Evolutionary conservation across 2,113 vertebrate species (phyloP), one percentile per base, ranked within the genome.

Genomic region (Rhynchomys soricoides): DNA sequence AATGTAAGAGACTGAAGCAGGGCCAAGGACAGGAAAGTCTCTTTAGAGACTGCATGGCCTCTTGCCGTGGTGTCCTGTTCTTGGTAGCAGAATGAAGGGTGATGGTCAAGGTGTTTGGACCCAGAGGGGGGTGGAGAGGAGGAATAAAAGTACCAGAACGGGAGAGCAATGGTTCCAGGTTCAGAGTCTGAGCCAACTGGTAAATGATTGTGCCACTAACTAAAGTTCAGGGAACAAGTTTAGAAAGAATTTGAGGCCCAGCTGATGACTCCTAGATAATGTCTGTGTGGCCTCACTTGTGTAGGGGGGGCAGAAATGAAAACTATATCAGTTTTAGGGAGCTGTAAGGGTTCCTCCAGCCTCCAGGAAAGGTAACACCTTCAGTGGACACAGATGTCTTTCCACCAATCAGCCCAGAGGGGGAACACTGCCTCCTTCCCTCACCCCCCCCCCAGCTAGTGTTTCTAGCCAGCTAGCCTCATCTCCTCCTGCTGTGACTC

Each of bases 231-330:
- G 81, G 21, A 82, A 62, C 52, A 52, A 2, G 2, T 89, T 74
- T 82, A n/a, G 89, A 73, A 96, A 91, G 24, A 93, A 52, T 62
- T 94, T 24, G 19, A 86, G 68, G 57, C 66, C 74, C 17, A 24
- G 55, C 73, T 74, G 45, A 73, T 71, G 73, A 71, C 40, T 73
- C 15, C 21, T 24, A 70, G 88, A 81, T 70, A 91, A 66, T 45
- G 70, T 94, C 45, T 78, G 3, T 52, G 24, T 52, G 50, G 13
- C 62, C 83, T 94, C 57, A 9, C 57, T 13, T 95, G 86, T 88
- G 85, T n/a, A n/a, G n/a, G 22, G 52, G 88, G 59, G 75, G 57
- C 15, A 70, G 16, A 94, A 91, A 70, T 37, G 50, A 79, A 34
- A 71, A 62, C 31, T 77, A 57, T 52, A 57, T 86, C 64, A 22